phyloP scores from a whole-genome alignment of 1,140 invertebrate species.

The Tigriopus japonicus region DNA sequence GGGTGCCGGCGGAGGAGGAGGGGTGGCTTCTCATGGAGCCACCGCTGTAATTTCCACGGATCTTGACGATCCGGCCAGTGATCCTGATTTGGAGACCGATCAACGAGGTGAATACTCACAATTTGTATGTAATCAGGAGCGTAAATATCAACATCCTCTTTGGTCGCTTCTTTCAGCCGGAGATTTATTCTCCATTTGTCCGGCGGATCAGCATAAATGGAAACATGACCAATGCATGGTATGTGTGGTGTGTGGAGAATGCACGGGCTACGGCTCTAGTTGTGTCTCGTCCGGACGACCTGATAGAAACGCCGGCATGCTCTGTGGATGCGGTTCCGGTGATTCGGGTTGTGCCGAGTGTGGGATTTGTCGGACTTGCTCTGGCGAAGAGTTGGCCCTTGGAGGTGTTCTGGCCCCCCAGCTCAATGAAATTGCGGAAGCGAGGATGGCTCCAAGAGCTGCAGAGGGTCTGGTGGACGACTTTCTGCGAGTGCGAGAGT shows the following conservation, averaged over 20 bases:
- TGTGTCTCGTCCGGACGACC: slow-evolving; percentile 58
- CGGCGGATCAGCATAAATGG: slow-evolving; percentile 53
- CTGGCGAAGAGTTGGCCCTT: slow-evolving; percentile 34
- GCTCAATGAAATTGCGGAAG: no score
- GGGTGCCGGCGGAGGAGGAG: slow-evolving; percentile 42
- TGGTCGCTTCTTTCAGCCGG: not conserved
- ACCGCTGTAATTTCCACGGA: no score
- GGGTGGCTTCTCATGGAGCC: slow-evolving; percentile 21
- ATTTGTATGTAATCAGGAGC: slow-evolving; percentile 27
- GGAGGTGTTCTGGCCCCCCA: not conserved
- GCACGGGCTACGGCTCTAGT: slow-evolving; percentile 70
- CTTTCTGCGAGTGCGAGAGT: no score
- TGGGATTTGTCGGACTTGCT: slow-evolving; percentile 73
- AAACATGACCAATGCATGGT: slow-evolving; percentile 63
- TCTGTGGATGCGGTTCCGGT: slow-evolving; percentile 85
- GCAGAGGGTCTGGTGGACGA: no score
- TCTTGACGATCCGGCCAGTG: not conserved
- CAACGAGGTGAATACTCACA: slow-evolving; percentile 33
- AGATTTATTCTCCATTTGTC: slow-evolving; percentile 34
- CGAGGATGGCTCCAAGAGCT: no score
- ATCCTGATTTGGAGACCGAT: slow-evolving; percentile 25
- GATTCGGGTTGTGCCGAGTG: slow-evolving; percentile 82
- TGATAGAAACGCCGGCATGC: slow-evolving; percentile 33
- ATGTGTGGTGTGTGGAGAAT: slow-evolving; percentile 75
- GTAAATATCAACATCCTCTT: slow-evolving; percentile 23